Evolutionary conservation across 2,113 vertebrate species (phyloP), one percentile per base, ranked within the genome.

Genomic region (Dinomys branickii): DNA sequence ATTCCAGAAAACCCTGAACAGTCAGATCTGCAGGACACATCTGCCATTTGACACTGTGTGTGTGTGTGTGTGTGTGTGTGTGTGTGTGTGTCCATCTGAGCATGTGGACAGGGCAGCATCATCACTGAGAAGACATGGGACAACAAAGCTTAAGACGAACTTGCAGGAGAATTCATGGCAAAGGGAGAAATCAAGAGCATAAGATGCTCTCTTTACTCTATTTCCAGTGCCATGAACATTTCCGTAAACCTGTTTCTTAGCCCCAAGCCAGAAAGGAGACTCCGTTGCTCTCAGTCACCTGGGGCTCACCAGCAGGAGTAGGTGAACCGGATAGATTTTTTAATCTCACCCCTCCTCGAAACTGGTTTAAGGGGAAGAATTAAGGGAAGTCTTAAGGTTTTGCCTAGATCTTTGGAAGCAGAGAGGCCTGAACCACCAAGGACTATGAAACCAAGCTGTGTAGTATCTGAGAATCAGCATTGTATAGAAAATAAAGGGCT

Each of bases 221-320:
- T 41, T 93, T 77, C 85, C 58, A 14, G 20, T 41, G 54, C 9
- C 61, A 19, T 14, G 44, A 90, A 82, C 30, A 67, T 41, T 19
- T 94, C 41, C 87, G 17, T 28, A 81, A 91, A 56, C 38, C 78
- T 88, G 16, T 22, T 94, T 85, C 50, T 92, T 85, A 77, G n/a
- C 38, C 78, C 71, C 30, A 28, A 73, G 67, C 80, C 41, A 84
- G 30, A 93, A 86, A 86, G 59, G 20, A 80, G 67, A 90, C 56
- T 88, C 24, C 54, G 38, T 86, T 56, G 58, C 14, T 85, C 1
- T 65, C 71, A 89, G 3, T 44, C 69, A 50, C 69, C 91, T 71
- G n/a, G 35, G 35, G 35, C 44, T 47, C 58, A 59, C 33, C n/a
- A 65, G 22, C 50, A 94, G 30, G n/a, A 84, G 35, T 56, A 6